Evolutionary conservation across 2,797 vertebrate species (phyloP), one percentile per base, ranked within the genome.

Genomic region (Thalassophryne amazonica): DNA sequence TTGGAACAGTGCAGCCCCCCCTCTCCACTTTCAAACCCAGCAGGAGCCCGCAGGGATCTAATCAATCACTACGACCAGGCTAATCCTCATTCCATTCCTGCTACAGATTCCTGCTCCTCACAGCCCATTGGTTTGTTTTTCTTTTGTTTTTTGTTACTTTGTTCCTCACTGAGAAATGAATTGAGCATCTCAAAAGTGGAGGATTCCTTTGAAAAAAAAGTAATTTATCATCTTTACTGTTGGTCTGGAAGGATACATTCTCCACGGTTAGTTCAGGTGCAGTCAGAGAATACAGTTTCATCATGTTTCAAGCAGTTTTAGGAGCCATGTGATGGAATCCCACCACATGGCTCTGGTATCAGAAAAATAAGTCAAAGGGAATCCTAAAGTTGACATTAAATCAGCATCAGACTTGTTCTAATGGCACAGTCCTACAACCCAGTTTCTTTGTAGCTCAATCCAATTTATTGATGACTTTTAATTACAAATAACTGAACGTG

Each of bases 1-100:
- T 43, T 48, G 60, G 62, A 63, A 58, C 30, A 14, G 17, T 51
- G 48, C 32, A 43, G 2, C 33, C 57, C 51, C 45, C 40, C 51
- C 36, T 27, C 52, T 3, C 7, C 53, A 56, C 65, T 61, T 49
- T 42, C 11, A 60, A 74, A 52, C 69, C 71, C 59, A 72, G 31
- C 60, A 37, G 51, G 56, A 69, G 51, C 52, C 77, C 60, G 21
- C 32, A 51, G 67, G 71, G 73, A 75, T 68, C 76, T 70, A 81
- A 84, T 83, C 80, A 87, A 83, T 88, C 81, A 80, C 58, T n/a
- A 14, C 59, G 18, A 69, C 38, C 56, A 18, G 31, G 29, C 31
- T 35, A 47, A 69, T 67, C 22, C 51, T 16, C 63, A 46, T 68
- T 45, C 48, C 56, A 56, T 51, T 42, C 57, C 67, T 58, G 37